Conservation (phyloP, 1,140 invertebrate genomes). For the Ruditapes philippinarum region DNA sequence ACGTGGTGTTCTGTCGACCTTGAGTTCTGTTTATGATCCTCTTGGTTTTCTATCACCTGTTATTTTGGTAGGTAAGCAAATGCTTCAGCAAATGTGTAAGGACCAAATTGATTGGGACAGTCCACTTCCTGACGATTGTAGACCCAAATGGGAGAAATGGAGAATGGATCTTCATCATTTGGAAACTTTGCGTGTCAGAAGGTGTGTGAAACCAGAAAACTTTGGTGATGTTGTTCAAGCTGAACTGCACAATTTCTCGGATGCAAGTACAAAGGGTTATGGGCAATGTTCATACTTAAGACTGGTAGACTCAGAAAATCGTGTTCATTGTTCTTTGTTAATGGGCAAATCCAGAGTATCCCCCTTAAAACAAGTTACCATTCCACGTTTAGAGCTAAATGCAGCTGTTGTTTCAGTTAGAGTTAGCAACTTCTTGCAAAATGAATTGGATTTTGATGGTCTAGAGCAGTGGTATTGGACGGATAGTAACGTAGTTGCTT, state of each 20-base stretch:
- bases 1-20: no score
- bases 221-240: no score
- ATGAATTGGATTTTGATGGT: constrained; percentile 50
- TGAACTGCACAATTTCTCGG: constrained; percentile 63
- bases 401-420: constrained; percentile 72
- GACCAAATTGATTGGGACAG: no score
- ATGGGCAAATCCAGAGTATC: constrained; percentile 70
- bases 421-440: constrained; percentile 44
- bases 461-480: constrained; percentile 61
- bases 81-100: no score
- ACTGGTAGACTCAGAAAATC: constrained; percentile 30
- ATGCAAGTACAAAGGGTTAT: constrained; percentile 68
- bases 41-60: no score
- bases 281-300: constrained; percentile 67
- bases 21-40: constrained; percentile 7
- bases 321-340: constrained; percentile 68
- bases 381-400: constrained; percentile 72
- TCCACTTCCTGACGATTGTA: no score
- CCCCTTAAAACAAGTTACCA: constrained; percentile 66
- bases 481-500: constrained; percentile 63
- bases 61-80: no score
- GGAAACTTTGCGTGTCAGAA: no score
- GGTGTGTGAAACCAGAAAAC: no score
- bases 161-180: no score
- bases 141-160: no score